Evolutionary conservation across 2,113 vertebrate species (phyloP).

Genomic region (Plestiodon gilberti): DNA sequence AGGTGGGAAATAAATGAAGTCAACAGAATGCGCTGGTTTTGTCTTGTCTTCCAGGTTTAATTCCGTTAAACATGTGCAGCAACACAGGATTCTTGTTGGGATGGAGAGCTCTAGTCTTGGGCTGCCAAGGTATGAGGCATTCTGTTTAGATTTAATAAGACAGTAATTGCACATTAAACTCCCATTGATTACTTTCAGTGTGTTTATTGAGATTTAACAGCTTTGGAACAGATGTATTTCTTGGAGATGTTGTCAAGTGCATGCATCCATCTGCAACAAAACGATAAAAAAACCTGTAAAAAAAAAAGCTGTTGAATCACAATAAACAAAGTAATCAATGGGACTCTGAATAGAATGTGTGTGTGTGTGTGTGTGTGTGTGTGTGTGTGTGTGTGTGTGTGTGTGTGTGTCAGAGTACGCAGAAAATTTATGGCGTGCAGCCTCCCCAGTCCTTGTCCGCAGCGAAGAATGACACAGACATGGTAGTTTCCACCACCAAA

Average conservation of each 20-base stretch:
- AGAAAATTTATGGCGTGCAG: too few species aligned
- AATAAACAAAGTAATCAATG: too few species aligned
- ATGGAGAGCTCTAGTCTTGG: neutral
- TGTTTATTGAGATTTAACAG: constrained; percentile 21
- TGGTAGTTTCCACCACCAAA: too few species aligned
- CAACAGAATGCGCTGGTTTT: neutral
- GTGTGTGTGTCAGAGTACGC: too few species aligned
- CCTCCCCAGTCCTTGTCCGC: too few species aligned
- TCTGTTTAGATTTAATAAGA: constrained; percentile 13
- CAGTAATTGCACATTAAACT: constrained; percentile 24
- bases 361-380: too few species aligned
- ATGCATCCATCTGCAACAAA: neutral
- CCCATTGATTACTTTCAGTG: constrained; percentile 20
- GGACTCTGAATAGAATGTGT: too few species aligned
- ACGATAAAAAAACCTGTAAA: neutral
- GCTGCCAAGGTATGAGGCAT: neutral
- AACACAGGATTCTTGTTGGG: neutral
- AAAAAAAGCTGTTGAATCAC: neutral
- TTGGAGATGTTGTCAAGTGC: neutral
- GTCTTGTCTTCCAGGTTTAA: neutral
- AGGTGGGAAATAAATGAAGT: neutral
- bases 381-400: too few species aligned
- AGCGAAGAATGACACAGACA: too few species aligned
- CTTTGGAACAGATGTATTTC: neutral
- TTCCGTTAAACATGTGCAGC: neutral